Percentiles rank a stretch among this genome's conserved stretches.
These are phyloP conservation scores for Parnassius apollo DNA, from an alignment of 2,888 invertebrate species.

Conservation along the genomic window DNA sequence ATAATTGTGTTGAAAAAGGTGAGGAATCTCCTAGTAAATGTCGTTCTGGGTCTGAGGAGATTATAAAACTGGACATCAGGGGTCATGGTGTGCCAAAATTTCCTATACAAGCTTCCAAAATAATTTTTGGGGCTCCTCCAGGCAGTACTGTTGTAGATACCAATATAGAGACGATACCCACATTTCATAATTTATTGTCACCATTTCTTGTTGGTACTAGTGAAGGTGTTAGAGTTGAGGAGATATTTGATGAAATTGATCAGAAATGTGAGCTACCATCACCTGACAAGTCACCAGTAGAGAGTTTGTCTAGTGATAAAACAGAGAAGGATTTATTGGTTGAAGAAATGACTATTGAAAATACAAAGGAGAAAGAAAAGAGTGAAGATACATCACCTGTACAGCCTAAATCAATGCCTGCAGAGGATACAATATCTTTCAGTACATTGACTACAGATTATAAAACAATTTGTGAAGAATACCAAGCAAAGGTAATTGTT, in stretches of 20 bases:
- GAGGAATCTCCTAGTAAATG: constrained; percentile 43
- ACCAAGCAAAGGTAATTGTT: constrained; percentile 83
- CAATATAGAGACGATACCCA: constrained; percentile 52
- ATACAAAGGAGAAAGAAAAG: constrained; percentile 44
- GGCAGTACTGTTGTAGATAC: constrained; percentile 56
- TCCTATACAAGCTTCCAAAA: constrained; percentile 59
- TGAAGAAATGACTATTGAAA: constrained; percentile 65
- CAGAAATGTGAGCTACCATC: constrained; percentile 32
- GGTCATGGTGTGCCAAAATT: constrained; percentile 66
- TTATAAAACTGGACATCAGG: constrained; percentile 74
- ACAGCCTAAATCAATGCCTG: constrained; percentile 61
- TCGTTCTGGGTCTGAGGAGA: constrained; percentile 70
- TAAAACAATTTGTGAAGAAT: constrained; percentile 86
- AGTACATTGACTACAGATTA: constrained; percentile 86
- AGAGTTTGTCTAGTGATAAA: constrained; percentile 55
- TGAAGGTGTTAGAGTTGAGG: constrained; percentile 52
- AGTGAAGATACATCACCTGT: constrained; percentile 40
- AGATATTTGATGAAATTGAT: constrained; percentile 45
- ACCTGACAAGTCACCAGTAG: constrained; percentile 40
- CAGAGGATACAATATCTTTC: constrained; percentile 69
- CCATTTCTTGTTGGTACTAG: constrained; percentile 63
- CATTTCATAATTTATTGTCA: constrained; percentile 62
- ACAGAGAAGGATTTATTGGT: constrained; percentile 63
- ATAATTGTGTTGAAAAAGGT: constrained; percentile 37
- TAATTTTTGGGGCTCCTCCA: constrained; percentile 72